Base-by-base conservation (phyloP, 2,888 invertebrate species). In the Andrena camellia region DNA sequence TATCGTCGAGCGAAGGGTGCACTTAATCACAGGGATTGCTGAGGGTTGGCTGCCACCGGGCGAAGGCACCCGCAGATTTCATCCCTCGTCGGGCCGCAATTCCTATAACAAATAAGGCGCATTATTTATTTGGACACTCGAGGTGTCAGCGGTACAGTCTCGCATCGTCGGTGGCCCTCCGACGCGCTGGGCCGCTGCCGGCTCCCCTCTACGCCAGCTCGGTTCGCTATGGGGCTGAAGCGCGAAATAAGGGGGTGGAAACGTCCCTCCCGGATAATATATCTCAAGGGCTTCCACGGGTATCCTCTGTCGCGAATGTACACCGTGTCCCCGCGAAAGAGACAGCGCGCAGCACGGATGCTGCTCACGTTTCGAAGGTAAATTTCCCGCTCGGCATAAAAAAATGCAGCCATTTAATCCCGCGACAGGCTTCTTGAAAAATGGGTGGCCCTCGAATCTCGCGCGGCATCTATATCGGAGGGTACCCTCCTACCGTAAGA, bases 121-220 rank as follows among this genome's bases (percentile, higher is more conserved):
- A 91, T 92, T 92, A 91, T 91, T 92, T 91, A 90, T 91, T 90
- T 89, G 86, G 89, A 91, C 90, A 88, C 89, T 90, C 86, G 90
- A 89, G 85, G 86, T 91, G 92, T 91, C 92, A 89, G 90, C 87
- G 88, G 89, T 90, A 90, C 90, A 90, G 90, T 91, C 57, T 23
- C 86, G 90, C 87, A 86, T 87, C 87, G 86, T 82, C 69, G 80
- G 31, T 31, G 23, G 79, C 67, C 70, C 81, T 29, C 23, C 66
- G 59, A 42, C 60, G n/a, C 35, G n/a, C 35, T 23, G 31, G 17
- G 42, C 42, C 42, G 62, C 50, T 74, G 57, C 48, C 62, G 64
- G 64, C 72, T 77, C 69, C 76, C 54, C 60, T 72, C 42, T 64
- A 26, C 59, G 60, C 31, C 62, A 72, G 71, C 64, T 35, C 70